These are phyloP conservation scores for Steinernema scapterisci DNA, from an alignment of 2,888 invertebrate species.

Conservation along the genomic window DNA sequence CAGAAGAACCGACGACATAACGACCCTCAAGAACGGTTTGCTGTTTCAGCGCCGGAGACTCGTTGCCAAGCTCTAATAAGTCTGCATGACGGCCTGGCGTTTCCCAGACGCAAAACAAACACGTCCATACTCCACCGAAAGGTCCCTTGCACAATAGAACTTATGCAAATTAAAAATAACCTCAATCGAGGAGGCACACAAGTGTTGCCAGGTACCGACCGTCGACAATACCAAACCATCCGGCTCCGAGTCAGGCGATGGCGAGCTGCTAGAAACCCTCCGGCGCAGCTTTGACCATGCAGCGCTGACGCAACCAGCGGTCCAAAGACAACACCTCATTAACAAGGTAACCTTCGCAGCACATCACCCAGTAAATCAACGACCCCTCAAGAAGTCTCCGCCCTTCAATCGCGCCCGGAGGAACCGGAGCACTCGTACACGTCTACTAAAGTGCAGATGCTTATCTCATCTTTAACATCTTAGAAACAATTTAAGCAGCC, in stretches of 20 bases:
- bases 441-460: conserved; percentile 32
- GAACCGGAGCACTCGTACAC: conserved; percentile 14
- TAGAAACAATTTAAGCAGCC: conserved; percentile 15
- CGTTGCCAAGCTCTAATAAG: no score
- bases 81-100: no score
- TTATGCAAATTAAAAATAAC: no score
- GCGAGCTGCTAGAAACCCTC: no score
- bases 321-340: conserved; percentile 32
- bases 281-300: conserved; percentile 1
- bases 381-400: conserved; percentile 26
- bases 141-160: no score
- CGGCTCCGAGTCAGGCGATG: no score
- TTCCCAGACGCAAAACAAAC: no score
- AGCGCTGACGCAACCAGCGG: background rate
- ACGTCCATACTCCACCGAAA: no score
- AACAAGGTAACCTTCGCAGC: conserved; percentile 28
- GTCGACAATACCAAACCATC: no score
- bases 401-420: conserved; percentile 22
- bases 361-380: conserved; percentile 31
- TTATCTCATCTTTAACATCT: conserved; percentile 15
- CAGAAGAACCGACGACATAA: background rate
- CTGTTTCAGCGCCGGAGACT: background rate
- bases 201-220: no score
- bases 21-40: conserved; percentile 20
- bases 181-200: no score